Evolutionary conservation across 1,140 invertebrate genomes (phyloP).

Genomic region (Orussus abietinus): DNA sequence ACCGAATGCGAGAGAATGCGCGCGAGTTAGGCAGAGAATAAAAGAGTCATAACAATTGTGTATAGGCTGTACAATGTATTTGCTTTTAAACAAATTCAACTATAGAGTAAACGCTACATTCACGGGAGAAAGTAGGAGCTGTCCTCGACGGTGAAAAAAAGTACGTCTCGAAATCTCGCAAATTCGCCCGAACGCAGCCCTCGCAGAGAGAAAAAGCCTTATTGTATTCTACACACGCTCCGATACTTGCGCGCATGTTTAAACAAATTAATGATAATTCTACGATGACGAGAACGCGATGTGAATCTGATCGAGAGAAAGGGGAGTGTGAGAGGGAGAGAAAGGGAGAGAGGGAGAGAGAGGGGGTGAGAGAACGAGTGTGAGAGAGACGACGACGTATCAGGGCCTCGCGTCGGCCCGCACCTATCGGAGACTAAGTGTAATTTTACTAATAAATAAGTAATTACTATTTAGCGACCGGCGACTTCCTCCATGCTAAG

Average conservation of each 20-base stretch:
- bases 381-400: neutral
- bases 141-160: slow-evolving; percentile 20
- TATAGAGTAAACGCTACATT: slow-evolving; percentile 22
- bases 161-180: slow-evolving; percentile 17
- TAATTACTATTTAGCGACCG: slow-evolving; percentile 36
- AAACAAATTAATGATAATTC: too few species aligned
- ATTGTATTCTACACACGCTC: slow-evolving; percentile 24
- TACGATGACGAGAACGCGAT: too few species aligned
- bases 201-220: slow-evolving; percentile 26
- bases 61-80: slow-evolving; percentile 46
- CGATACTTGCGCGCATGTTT: neutral
- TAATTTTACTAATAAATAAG: too few species aligned
- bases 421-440: neutral
- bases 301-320: too few species aligned
- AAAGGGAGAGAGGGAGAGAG: too few species aligned
- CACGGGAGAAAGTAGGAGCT: slow-evolving; percentile 14
- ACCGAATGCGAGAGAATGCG: neutral
- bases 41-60: slow-evolving; percentile 33
- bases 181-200: slow-evolving; percentile 17
- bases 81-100: slow-evolving; percentile 38
- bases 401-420: neutral
- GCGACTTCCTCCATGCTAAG: slow-evolving; percentile 26
- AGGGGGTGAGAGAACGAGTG: too few species aligned
- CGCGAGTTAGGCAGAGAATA: too few species aligned
- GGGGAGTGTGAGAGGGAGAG: too few species aligned